phyloP scores from a whole-genome alignment of 2,797 vertebrate species.

The Sparus aurata region DNA sequence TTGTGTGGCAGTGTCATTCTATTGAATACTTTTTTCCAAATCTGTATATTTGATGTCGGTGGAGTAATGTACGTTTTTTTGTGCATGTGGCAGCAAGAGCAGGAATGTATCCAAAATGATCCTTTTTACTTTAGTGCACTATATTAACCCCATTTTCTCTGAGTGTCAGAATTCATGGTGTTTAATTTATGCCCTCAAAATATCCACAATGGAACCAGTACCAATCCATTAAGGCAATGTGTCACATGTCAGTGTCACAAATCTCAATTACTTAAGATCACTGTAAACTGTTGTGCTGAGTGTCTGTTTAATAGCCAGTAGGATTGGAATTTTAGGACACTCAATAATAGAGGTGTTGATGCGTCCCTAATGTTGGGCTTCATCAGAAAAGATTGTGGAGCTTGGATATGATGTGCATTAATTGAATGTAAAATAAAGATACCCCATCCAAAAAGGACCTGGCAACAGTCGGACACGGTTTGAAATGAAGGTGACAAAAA shows the following conservation, averaged over 20 bases:
- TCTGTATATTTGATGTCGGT: not conserved
- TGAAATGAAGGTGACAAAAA: not conserved
- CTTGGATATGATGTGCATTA: not conserved
- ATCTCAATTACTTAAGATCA: not conserved
- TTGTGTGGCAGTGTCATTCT: not conserved
- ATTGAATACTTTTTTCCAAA: not conserved
- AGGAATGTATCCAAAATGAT: not conserved
- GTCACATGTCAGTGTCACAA: not conserved
- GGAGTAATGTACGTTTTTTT: not conserved
- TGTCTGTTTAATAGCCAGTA: not conserved
- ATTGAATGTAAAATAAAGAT: not conserved
- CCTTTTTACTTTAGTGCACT: not conserved
- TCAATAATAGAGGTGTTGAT: not conserved
- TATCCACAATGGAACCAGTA: not conserved
- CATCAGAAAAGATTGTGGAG: not conserved
- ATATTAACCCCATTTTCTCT: not conserved
- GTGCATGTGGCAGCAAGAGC: not conserved
- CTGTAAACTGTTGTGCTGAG: not conserved
- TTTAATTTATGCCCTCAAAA: not conserved
- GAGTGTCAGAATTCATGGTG: not conserved
- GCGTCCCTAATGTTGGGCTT: not conserved
- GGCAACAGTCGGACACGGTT: no score
- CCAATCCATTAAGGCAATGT: not conserved
- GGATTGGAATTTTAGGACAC: no score
- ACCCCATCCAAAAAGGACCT: not conserved